A percentile compares a stretch with the other conserved stretches of the same genome.
Evolutionary conservation across 2,888 invertebrate species (phyloP).

Genomic region (Caenorhabditis zanzibari): DNA sequence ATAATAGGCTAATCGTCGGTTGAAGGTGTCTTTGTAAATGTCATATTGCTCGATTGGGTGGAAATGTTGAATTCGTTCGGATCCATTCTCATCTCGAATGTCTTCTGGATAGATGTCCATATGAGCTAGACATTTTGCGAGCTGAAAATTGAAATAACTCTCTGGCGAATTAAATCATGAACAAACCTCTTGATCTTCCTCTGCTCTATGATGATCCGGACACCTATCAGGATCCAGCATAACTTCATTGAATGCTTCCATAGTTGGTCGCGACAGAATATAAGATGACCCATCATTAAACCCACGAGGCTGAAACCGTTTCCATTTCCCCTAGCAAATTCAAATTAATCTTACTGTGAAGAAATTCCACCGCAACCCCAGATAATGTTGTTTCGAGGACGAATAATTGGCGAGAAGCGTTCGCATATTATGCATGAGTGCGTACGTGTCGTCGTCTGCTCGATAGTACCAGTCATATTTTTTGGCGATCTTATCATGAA

Average conservation of each 20-base stretch:
- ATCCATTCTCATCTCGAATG: conserved; percentile 73
- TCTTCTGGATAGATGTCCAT: conserved; percentile 76
- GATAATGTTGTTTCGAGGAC: conserved; percentile 68
- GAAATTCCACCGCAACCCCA: conserved; percentile 78
- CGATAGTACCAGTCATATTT: conserved; percentile 79
- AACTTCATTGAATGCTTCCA: conserved; percentile 70
- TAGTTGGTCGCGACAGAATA: conserved; percentile 68
- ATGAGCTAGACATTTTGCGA: conserved; percentile 74
- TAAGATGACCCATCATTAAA: conserved; percentile 78
- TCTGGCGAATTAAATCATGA: not conserved
- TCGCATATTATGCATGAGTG: conserved; percentile 76
- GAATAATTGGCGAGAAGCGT: conserved; percentile 70
- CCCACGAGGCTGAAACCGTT: conserved; percentile 68
- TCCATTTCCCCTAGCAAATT: conserved; percentile 2
- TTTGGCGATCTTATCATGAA: conserved; percentile 62
- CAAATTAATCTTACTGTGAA: conserved; percentile 67
- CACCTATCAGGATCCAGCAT: conserved; percentile 74
- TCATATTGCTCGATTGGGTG: conserved; percentile 74
- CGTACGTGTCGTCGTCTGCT: conserved; percentile 79
- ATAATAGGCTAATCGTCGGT: conserved; percentile 69
- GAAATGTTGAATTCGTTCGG: conserved; percentile 77
- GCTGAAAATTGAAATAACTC: conserved; percentile 41
- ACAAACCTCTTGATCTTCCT: conserved; percentile 80
- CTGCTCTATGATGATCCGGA: conserved; percentile 79
- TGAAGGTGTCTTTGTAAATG: conserved; percentile 67